phyloP scores from a whole-genome alignment of 2,113 vertebrate genomes.

The Xerus inauris region DNA sequence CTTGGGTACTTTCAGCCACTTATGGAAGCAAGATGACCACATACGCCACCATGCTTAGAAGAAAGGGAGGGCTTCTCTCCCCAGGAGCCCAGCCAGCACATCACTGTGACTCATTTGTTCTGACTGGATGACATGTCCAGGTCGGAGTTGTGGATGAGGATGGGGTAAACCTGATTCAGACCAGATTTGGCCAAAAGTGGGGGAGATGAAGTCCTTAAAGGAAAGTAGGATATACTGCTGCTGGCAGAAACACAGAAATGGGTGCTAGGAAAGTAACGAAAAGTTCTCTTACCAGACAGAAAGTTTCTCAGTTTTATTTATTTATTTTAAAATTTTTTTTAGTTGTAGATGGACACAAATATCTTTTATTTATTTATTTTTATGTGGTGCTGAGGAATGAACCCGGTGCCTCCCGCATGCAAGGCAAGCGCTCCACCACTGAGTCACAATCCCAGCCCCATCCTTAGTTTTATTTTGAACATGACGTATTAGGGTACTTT shows the following conservation, averaged over 20 bases:
- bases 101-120: background rate
- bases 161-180: background rate
- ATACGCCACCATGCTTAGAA: background rate
- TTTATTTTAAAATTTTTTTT: too few relatives aligned
- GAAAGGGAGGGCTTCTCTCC: background rate
- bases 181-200: background rate
- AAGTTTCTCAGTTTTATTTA: background rate
- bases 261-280: background rate
- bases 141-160: background rate
- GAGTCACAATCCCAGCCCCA: too few relatives aligned
- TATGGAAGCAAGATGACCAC: background rate
- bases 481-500: background rate
- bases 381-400: too few relatives aligned
- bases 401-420: too few relatives aligned
- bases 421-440: too few relatives aligned
- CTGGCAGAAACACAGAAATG: background rate
- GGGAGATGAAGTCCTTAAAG: background rate
- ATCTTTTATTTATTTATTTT: too few relatives aligned
- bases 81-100: background rate
- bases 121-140: background rate
- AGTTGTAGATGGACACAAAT: too few relatives aligned
- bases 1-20: background rate
- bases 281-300: background rate
- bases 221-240: background rate
- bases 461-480: background rate